Evolutionary conservation across 53 echinoderm and acorn worm genomes (phyloP), one percentile per base, ranked within the genome.

Genomic region (Patiria pectinifera): DNA sequence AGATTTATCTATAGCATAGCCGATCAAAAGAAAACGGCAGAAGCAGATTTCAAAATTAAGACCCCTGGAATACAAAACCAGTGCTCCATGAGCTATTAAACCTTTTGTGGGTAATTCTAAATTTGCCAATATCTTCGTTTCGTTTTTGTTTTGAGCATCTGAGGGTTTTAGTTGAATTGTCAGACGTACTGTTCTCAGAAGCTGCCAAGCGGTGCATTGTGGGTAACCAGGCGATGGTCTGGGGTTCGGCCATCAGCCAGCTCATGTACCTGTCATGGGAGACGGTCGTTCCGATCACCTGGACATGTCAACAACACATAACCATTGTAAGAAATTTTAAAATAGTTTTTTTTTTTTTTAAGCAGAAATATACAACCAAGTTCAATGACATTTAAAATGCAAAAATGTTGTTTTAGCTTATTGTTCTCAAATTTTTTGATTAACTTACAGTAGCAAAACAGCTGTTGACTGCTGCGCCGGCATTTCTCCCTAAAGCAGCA

Each of bases 141-240:
- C 6, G 6, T 49, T 49, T 49, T 49, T 49, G 3, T 49, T 49
- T 14, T 16, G 3, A 66, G 3, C 14, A 66, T 66, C 19, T 3
- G 66, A 66, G 19, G 66, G 74, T 74, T 74, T 66, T 21, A 3
- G 48, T 82, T n/a, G 19, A 44, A 69, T 62, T 8, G 2, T 78
- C 25, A 9, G 48, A 49, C 92, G 81, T 91, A 97, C 97, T 93
- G 86, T 94, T 95, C 86, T 97, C 97, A 59, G 97, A 95, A 35
- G 94, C 78, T 11, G 95, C 84, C 14, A 97, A 74, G 2, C 97
- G 92, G 71, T 97, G 95, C 74, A 97, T 62, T 71, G 97, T 97
- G 70, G 97, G 97, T 70, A 97, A 76, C 97, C 97, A 97, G 18
- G 95, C 96, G 2, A 97, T 89, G 8, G 97, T 97, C 84, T 96